A percentile compares a stretch with the other conserved stretches of the same genome.
Conservation (phyloP, 1,140 invertebrate species). For the Trigoniulus corallinus region DNA sequence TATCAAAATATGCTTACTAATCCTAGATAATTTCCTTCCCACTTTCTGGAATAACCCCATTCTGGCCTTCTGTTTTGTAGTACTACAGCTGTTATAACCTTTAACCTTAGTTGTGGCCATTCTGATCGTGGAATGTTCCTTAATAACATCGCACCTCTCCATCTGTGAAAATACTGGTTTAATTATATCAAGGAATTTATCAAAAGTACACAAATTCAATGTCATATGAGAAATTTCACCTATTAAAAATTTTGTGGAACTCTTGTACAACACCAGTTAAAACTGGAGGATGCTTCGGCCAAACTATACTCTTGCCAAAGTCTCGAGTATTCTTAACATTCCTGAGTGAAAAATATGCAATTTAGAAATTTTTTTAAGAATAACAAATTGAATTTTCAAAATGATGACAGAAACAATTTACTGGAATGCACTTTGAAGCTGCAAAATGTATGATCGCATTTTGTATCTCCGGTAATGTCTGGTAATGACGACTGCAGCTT, state of each 20-base stretch:
- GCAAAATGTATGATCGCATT: conserved; percentile 53
- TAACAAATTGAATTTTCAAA: too few species aligned
- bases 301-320: conserved; percentile 58
- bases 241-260: conserved; percentile 23
- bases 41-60: conserved; percentile 68
- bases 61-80: conserved; percentile 51
- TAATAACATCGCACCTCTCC: conserved; percentile 76
- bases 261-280: conserved; percentile 35
- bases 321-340: conserved; percentile 35
- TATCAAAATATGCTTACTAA: conserved; percentile 25
- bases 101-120: conserved; percentile 63
- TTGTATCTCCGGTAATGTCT: conserved; percentile 71
- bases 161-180: too few species aligned
- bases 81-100: conserved; percentile 63
- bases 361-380: conserved; percentile 2
- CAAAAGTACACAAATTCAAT: conserved; percentile 1
- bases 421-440: conserved; percentile 45
- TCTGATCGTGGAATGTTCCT: conserved; percentile 58
- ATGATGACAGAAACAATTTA: conserved; percentile 15
- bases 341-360: conserved; percentile 15
- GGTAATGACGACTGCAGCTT: conserved; percentile 65
- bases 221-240: conserved; percentile 15
- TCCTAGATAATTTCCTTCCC: conserved; percentile 83
- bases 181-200: neutral
- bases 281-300: conserved; percentile 59